These are phyloP conservation scores for Ligdia adustata DNA, from an alignment of 2,888 invertebrate species.

Conservation along the genomic window DNA sequence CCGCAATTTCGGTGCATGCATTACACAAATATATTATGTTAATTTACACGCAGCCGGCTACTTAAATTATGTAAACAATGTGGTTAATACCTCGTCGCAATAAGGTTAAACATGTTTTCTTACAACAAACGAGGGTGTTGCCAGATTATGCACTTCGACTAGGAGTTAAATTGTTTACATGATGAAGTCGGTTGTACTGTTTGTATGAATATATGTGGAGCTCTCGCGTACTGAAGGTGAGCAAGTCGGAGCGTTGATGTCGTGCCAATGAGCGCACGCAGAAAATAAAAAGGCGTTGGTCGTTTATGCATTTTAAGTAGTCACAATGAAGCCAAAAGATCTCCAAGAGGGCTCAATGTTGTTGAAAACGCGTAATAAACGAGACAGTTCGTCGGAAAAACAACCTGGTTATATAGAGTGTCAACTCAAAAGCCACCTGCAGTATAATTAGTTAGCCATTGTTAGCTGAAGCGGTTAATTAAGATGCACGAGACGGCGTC, in stretches of 20 bases:
- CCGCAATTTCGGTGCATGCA: constrained; percentile 27
- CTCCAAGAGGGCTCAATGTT: too few relatives aligned
- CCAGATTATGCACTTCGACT: constrained; percentile 2
- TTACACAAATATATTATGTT: constrained; percentile 27
- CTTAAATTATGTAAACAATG: constrained; percentile 23
- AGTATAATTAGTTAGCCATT: constrained; percentile 67
- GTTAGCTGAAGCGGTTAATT: constrained; percentile 63
- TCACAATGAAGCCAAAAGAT: constrained; percentile 19
- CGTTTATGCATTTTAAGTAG: constrained; percentile 39
- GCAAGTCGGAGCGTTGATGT: constrained; percentile 61
- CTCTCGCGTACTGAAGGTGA: constrained; percentile 66
- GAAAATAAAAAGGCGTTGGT: constrained; percentile 45
- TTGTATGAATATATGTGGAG: constrained; percentile 38
- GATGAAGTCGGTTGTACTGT: constrained; percentile 24
- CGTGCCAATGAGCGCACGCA: constrained; percentile 64
- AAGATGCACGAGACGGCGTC: constrained; percentile 65
- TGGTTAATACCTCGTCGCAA: constrained; percentile 15
- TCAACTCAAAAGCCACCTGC: constrained; percentile 53
- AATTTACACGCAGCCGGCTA: constrained; percentile 18
- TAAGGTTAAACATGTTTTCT: constrained; percentile 3
- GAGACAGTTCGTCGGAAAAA: constrained; percentile 6
- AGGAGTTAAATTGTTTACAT: constrained; percentile 31
- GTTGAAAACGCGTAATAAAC: too few relatives aligned
- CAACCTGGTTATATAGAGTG: constrained; percentile 39
- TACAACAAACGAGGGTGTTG: background rate